These are phyloP conservation scores for Acanthurus leucopareius DNA, from an alignment of 2,797 vertebrate genomes.

Conservation along the genomic window DNA sequence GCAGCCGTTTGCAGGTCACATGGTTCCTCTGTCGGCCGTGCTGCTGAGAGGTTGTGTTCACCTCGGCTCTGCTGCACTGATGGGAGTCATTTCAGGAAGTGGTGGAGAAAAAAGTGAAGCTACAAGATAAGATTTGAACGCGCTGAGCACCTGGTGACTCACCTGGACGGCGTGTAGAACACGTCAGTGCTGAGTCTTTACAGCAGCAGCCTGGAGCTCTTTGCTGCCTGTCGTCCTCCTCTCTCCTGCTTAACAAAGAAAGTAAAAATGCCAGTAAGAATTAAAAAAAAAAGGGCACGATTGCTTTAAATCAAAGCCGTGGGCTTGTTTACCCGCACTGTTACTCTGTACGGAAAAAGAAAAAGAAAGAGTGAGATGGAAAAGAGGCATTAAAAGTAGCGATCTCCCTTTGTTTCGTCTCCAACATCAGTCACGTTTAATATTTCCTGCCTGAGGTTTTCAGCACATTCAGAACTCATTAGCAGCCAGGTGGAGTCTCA, in stretches of 20 bases:
- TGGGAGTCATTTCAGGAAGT: conserved; percentile 24
- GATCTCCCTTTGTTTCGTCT: conserved; percentile 30
- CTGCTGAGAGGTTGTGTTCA: conserved; percentile 42
- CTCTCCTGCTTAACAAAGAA: no score
- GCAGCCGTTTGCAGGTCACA: conserved; percentile 28
- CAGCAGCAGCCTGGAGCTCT: no score
- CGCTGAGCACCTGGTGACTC: no score
- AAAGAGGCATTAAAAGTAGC: conserved; percentile 30
- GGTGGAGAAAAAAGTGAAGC: conserved; percentile 8
- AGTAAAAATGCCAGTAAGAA: no score
- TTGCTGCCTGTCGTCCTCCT: no score
- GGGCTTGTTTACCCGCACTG: conserved; percentile 35
- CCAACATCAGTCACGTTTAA: conserved; percentile 41
- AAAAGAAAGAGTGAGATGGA: neutral
- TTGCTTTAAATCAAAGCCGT: conserved; percentile 8
- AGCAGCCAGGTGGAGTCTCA: conserved; percentile 63
- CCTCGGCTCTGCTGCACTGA: conserved; percentile 23
- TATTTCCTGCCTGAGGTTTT: conserved; percentile 53
- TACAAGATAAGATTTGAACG: conserved; percentile 24
- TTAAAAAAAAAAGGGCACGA: neutral
- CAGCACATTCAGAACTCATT: conserved; percentile 45
- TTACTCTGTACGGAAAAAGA: neutral
- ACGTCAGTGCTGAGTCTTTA: no score
- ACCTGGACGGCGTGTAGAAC: no score
- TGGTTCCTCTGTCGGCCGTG: conserved; percentile 11